phyloP scores from a whole-genome alignment of 2,113 vertebrate genomes.

The Centrocercus urophasianus region DNA sequence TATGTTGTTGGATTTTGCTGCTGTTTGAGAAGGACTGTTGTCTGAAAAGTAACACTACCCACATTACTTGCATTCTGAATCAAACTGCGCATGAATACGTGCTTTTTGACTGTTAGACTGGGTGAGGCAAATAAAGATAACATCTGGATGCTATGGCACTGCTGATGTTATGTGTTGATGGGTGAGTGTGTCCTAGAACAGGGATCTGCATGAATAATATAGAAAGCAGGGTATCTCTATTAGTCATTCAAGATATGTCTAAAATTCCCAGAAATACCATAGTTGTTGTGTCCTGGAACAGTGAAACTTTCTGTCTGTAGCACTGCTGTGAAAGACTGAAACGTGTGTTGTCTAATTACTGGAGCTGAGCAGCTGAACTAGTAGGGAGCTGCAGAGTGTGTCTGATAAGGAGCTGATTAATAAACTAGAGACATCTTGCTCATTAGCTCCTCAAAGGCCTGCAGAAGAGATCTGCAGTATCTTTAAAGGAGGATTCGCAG shows the following conservation, averaged over 20 bases:
- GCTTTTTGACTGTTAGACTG: background rate
- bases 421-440: constrained; percentile 49
- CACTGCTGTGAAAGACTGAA: background rate
- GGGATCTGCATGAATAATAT: constrained; percentile 1
- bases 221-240: constrained; percentile 1
- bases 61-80: constrained; percentile 8
- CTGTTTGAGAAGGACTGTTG: background rate
- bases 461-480: constrained; percentile 28
- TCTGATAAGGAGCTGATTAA: constrained; percentile 56
- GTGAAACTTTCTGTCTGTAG: constrained; percentile 16
- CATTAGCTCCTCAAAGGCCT: constrained; percentile 28
- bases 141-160: background rate
- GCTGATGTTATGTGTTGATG: background rate
- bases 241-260: constrained; percentile 40
- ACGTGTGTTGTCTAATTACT: constrained; percentile 44
- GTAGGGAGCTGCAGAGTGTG: background rate
- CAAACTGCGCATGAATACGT: background rate
- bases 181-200: background rate
- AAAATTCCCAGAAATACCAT: constrained; percentile 33
- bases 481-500: constrained; percentile 55
- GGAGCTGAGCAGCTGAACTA: constrained; percentile 39
- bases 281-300: background rate
- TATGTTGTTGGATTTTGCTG: constrained; percentile 1
- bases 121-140: constrained; percentile 27
- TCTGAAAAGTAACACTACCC: background rate